Base-by-base conservation (phyloP, 2,888 invertebrate species). In the Drosophila setosimentum region DNA sequence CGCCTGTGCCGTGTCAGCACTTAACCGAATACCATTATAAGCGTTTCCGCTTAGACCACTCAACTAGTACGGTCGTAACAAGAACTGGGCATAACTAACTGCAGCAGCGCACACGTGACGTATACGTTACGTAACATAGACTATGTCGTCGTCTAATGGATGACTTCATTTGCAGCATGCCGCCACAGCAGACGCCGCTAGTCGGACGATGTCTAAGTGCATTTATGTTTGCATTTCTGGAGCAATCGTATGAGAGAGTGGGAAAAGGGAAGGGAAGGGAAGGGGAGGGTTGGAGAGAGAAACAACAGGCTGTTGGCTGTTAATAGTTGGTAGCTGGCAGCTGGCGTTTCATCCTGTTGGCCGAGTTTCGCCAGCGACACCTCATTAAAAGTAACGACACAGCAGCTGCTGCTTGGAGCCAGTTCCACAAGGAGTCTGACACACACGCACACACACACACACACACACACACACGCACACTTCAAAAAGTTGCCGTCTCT, bases 341-440 rank as follows among this genome's bases (percentile, higher is more conserved):
- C 42, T 62, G 49, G 50, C 51, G 50, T 29, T 53, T 62, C 70
- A 69, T 60, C 68, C 69, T 74, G 79, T 78, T 82, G 78, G 74
- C 73, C 81, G 80, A 78, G 71, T 87, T 88, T 83, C 76, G 78
- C 74, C 82, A 78, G 87, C 87, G 87, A 87, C 87, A 87, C 87
- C 87, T 87, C 87, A 89, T 87, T 87, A 87, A 87, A 90, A 90
- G 90, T 87, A 90, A 87, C 87, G 90, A 90, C 89, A 83, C 71
- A 80, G 67, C 72, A 80, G 68, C 59, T 49, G 67, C 57, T 51
- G 67, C 68, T 76, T 63, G 29, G 40, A 53, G 60, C 27, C 74
- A 24, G 24, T 33, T 59, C 40, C 64, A 71, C 64, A 35, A 62
- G 65, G 50, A 78, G 55, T 69, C 55, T 49, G 69, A 60, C 54